These are phyloP conservation scores for Microcebus lehilahytsara DNA, from an alignment of 2,113 vertebrate species.

Conservation along the genomic window DNA sequence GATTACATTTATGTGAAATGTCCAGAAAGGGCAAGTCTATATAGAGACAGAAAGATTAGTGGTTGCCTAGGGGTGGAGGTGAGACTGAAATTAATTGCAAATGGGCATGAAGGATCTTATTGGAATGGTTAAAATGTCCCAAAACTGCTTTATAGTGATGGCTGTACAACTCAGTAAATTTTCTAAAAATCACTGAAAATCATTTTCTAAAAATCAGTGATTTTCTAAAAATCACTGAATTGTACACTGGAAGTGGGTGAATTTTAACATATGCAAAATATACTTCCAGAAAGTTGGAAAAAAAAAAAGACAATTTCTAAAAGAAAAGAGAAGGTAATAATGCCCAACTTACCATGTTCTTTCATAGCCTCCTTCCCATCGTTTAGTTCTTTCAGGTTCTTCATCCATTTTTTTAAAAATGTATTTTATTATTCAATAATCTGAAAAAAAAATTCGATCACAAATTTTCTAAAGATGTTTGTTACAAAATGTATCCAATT, in stretches of 20 bases:
- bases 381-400: constrained; percentile 95
- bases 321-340: neutral
- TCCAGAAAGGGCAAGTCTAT: neutral
- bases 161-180: neutral
- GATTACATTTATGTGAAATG: neutral
- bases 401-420: constrained; percentile 90
- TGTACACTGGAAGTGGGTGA: neutral
- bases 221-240: neutral
- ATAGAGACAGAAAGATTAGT: neutral
- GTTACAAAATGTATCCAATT: neutral
- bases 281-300: neutral
- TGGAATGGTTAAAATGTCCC: neutral
- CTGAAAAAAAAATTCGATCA: constrained; percentile 41
- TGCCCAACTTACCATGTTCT: constrained; percentile 90
- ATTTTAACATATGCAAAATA: constrained; percentile 35
- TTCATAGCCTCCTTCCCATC: constrained; percentile 99
- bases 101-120: neutral
- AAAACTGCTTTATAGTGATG: constrained; percentile 6
- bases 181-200: neutral
- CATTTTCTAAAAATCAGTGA: no score
- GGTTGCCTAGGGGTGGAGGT: neutral
- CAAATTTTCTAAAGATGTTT: neutral
- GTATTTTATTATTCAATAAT: constrained; percentile 8
- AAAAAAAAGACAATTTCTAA: neutral
- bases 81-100: neutral